phyloP scores from a whole-genome alignment of 2,888 invertebrate genomes.

The Theretra japonica region DNA sequence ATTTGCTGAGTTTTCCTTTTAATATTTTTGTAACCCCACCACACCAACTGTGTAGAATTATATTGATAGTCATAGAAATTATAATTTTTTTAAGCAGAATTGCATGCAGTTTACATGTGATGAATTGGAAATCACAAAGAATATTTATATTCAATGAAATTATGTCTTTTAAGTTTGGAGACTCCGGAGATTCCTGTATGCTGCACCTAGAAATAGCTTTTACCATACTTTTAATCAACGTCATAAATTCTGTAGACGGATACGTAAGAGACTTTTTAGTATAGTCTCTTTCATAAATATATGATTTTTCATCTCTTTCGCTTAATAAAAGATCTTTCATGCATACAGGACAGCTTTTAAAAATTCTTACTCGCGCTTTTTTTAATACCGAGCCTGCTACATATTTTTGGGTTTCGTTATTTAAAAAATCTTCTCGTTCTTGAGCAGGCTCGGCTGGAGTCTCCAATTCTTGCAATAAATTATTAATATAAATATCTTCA shows the following conservation, averaged over 20 bases:
- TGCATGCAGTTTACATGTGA: too few relatives aligned
- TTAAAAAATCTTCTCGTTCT: neutral
- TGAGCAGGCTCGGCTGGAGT: neutral
- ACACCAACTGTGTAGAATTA: too few relatives aligned
- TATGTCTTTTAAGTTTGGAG: neutral
- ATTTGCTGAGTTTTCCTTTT: neutral
- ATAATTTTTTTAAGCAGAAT: too few relatives aligned
- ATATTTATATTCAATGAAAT: neutral
- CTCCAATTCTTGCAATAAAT: neutral
- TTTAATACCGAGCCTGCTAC: neutral
- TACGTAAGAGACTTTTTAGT: conserved; percentile 7
- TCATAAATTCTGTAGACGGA: neutral
- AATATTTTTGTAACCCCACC: too few relatives aligned
- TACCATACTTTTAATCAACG: neutral
- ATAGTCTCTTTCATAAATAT: conserved; percentile 13
- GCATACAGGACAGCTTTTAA: neutral
- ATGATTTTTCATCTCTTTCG: neutral
- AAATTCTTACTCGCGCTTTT: neutral
- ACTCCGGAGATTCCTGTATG: neutral
- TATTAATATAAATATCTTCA: neutral
- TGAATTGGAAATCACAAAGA: too few relatives aligned
- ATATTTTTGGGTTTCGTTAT: neutral
- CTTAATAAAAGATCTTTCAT: neutral
- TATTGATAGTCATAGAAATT: too few relatives aligned
- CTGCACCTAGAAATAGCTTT: neutral